Evolutionary conservation across 1,140 invertebrate genomes (phyloP), one percentile per base, ranked within the genome.

Genomic region (Euglossa dilemma): DNA sequence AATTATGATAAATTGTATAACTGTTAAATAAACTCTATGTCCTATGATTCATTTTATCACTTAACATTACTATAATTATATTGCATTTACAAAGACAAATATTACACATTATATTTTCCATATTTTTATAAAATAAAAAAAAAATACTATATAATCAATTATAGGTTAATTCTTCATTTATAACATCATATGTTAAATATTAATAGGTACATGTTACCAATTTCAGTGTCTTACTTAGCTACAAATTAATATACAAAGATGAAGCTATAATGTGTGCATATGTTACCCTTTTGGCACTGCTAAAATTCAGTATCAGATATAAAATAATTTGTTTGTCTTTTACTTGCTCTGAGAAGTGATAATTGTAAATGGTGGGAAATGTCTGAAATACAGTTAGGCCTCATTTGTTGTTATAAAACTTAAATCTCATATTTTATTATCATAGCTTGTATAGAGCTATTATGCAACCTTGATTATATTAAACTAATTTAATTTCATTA

Each of bases 271-370:
- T 84, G 59, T 86, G 83, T 86, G 80, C 73, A 80, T 84, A 87
- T 82, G 76, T 80, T 89, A 75, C 82, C 63, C 79, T 90, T 92
- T 92, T 92, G 92, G 91, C 91, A 92, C 92, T 86, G 87, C 89
- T 85, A 76, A 90, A 91, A 85, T 84, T 87, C 85, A 88, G 63
- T 84, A 85, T 89, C 80, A 85, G 67, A 70, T 16, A 81, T 76
- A 83, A 85, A 70, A 59, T 36, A 59, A 78, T 56, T 36, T 28
- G 14, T 36, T 0, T 16, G 12, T 23, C 75, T 71, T 78, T 70
- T 78, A 79, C 76, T 84, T 84, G 85, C 76, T 86, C 85, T 73
- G 70, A 56, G 18, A 81, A 61, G 72, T 80, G 43, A 71, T 57
- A 25, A 69, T 57, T 25, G n/a, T 72, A 63, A 82, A 73, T 50